Evolutionary conservation across 2,797 vertebrate species (phyloP), one percentile per base, ranked within the genome.

Genomic region (Lepidocolaptes lacrymiger): DNA sequence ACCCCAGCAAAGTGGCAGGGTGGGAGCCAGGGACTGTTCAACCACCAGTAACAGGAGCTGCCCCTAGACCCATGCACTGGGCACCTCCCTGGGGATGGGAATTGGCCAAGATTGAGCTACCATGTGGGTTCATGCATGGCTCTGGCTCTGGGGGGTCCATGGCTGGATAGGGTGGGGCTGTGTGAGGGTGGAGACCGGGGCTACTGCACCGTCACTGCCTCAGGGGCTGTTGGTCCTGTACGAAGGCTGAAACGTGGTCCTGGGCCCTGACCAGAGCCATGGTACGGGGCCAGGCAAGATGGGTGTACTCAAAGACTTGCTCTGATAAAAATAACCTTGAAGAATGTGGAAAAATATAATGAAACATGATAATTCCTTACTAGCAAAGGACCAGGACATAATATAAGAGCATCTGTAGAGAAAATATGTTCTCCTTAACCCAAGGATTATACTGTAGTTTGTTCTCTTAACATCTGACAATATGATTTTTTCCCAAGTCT

Each of bases 261-360:
- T 44, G n/a, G 56, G 28, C 16, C 41, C 19, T 14, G 55, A 17
- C 15, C 46, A 62, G 27, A 67, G 34, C 26, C 24, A 5, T 2
- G 0, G 23, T 1, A 9, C 4, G 1, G 1, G n/a, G 3, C 6
- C 0, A 0, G 15, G 10, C 13, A 62, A 78, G 15, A 4, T 2
- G 10, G 7, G 16, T 85, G 63, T 54, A 34, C 4, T 6, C 63
- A 36, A 54, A 75, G 36, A 32, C 51, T 10, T 72, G 39, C 9
- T 22, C 7, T 24, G 17, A 61, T 39, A 39, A 67, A 67, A 63
- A 34, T 12, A 63, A 32, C 7, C 5, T 63, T n/a, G 21, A 34
- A 41, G 15, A 64, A 64, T 10, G 8, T 30, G 17, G 30, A 17
- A 44, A 63, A 27, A 48, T 9, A 10, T 18, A 59, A 26, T 12